Conservation (phyloP, 2,797 vertebrate genomes). For the Philypnodon macrostomus region DNA sequence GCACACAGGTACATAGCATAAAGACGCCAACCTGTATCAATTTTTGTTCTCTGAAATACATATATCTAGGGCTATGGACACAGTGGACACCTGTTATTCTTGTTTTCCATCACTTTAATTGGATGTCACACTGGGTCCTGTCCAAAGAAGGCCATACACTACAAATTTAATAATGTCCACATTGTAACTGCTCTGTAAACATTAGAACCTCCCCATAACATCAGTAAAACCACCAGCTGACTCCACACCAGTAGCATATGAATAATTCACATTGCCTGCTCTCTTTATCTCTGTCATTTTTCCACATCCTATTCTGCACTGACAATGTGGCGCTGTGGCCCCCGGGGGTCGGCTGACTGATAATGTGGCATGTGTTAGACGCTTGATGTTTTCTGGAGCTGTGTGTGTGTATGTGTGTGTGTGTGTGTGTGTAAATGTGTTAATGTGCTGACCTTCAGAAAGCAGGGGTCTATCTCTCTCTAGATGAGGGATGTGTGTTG, state of each 20-base stretch:
- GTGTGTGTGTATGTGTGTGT: not conserved
- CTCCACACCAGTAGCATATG: not conserved
- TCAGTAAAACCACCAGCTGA: not conserved
- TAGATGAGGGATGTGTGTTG: not conserved
- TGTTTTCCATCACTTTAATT: slow-evolving; percentile 5
- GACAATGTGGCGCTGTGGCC: not conserved
- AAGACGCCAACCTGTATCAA: too few species aligned
- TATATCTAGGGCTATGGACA: not conserved
- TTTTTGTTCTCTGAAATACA: too few species aligned
- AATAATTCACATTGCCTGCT: not conserved
- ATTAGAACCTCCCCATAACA: not conserved
- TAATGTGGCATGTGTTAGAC: slow-evolving; percentile 1
- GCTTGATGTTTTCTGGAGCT: not conserved
- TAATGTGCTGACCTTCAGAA: slow-evolving; percentile 2
- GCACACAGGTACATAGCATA: too few species aligned
- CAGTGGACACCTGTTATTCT: not conserved
- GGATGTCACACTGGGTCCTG: not conserved
- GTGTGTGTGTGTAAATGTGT: not conserved
- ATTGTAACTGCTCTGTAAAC: not conserved
- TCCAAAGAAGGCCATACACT: not conserved
- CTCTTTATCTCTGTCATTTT: slow-evolving; percentile 4
- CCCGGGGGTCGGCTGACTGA: slow-evolving; percentile 2
- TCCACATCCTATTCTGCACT: not conserved
- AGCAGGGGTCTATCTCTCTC: not conserved
- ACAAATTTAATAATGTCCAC: not conserved